Base-by-base conservation (phyloP, 2,113 vertebrate genomes). In the Ptilonorhynchus violaceus region DNA sequence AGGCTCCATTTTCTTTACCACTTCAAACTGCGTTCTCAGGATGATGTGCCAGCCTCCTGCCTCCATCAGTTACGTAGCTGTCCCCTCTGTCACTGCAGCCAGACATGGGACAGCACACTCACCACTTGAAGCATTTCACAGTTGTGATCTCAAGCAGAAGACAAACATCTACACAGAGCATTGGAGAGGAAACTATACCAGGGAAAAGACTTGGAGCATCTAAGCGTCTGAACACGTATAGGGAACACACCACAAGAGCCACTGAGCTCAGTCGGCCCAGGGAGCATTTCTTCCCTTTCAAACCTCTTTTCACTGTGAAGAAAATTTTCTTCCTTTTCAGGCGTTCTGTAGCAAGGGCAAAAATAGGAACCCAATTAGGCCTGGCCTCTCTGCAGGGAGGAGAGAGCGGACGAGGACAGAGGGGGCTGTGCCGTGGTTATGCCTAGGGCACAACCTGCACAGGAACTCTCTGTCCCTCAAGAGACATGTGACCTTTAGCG, bases 271-370 rank as follows among this genome's bases (percentile, higher is more conserved):
- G 62, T 7, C 6, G 4, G 42, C 30, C 55, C 5, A 1, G 35
- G 79, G 27, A 67, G 30, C 41, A 21, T 67, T 92, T 88, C 30
- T 96, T 78, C 60, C 72, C 73, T 78, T 91, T 81, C 31, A 53
- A 87, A 78, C 73, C 64, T 77, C 69, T 89, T 92, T 86, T 86
- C 42, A 18, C 58, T 30, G 28, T 13, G 60, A 83, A 74, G 50
- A 94, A 87, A 64, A 81, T n/a, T 63, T 89, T 87, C 66, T 88
- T 85, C 85, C 56, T 92, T 96, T 95, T 95, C 88, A 93, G 88
- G 83, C 60, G 3, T 52, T 91, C 90, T 78, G 46, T 20, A 93
- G 44, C 62, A 75, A 92, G 59, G 85, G 77, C 94, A 89, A 88
- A 94, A 94, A 91, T 85, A 97, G 86, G 93, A 86, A 82, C 41